Evolutionary conservation across 1,140 invertebrate species (phyloP).

Genomic region (Gryon sp.): DNA sequence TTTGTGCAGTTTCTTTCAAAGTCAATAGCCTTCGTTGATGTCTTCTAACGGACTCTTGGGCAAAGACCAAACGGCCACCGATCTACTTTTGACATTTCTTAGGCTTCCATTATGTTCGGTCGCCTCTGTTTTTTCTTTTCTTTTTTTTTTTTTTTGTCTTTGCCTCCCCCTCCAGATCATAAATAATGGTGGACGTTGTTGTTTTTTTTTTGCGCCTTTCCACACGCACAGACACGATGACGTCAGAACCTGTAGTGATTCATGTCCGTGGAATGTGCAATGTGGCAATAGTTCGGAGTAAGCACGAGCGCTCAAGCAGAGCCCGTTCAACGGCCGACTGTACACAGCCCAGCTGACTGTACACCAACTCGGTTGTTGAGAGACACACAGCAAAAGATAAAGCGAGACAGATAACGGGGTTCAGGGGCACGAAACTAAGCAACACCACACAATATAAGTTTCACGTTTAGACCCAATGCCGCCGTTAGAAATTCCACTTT

Average conservation of each 20-base stretch:
- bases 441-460: conserved; percentile 9
- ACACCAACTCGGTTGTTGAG: conserved; percentile 22
- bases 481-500: conserved; percentile 33
- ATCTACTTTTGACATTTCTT: no score
- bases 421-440: conserved; percentile 59
- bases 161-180: no score
- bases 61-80: no score
- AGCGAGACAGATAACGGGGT: conserved; percentile 51
- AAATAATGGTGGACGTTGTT: no score
- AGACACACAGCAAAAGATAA: conserved; percentile 46
- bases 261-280: conserved; percentile 72
- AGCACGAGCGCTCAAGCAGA: conserved; percentile 58
- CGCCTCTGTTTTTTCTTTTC: no score
- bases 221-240: conserved; percentile 55
- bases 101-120: no score
- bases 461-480: conserved; percentile 28
- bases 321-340: conserved; percentile 58
- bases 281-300: conserved; percentile 70
- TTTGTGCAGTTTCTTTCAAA: no score
- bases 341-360: conserved; percentile 37
- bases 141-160: background rate
- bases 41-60: no score
- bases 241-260: conserved; percentile 72
- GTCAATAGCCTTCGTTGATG: no score
- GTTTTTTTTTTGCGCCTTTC: conserved; percentile 39